Evolutionary conservation across 2,113 vertebrate genomes (phyloP), one percentile per base, ranked within the genome.

Genomic region (Seriola quinqueradiata): DNA sequence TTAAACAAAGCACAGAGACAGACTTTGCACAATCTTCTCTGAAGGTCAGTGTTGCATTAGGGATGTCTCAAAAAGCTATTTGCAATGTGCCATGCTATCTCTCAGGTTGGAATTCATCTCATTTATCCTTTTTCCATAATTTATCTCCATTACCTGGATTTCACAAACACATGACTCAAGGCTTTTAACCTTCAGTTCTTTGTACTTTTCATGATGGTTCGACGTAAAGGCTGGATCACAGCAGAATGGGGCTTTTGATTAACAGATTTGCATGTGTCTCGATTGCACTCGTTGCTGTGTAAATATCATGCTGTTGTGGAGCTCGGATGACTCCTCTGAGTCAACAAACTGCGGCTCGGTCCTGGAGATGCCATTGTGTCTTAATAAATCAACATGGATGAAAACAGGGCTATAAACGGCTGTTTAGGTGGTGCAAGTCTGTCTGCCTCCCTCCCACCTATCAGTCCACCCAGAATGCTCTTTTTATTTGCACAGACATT

Each of bases 401-500:
- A 81, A 89, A 91, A 92, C 79, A 87, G 66, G 63, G 63, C 61
- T 60, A 70, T 85, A 88, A 90, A 89, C 14, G 46, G 40, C 70
- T 82, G 86, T 92, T 91, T 81, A 91, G 94, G 93, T 91, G 93
- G 86, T 84, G 92, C 93, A 93, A 88, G 91, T 94, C 92, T 92
- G 93, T 93, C 77, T 71, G 83, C 75, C 69, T 85, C 82, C 86
- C 87, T 87, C 88, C 92, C 87, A 83, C 77, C 87, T 63, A 92
- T 69, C 75, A 75, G 76, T 79, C 46, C 52, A 7, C 21, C 23
- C 66, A 82, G 60, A 85, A 82, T 78, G 72, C 81, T 89, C 94
- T 89, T 96, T 97, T 96, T 96, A 95, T 95, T 95, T 88, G 93
- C 93, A 88, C 92, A 95, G 89, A 89, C 93, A 91, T 95, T 88